Evolutionary conservation across 1,140 invertebrate genomes (phyloP), one percentile per base, ranked within the genome.

Genomic region (Ceratina calcarata): DNA sequence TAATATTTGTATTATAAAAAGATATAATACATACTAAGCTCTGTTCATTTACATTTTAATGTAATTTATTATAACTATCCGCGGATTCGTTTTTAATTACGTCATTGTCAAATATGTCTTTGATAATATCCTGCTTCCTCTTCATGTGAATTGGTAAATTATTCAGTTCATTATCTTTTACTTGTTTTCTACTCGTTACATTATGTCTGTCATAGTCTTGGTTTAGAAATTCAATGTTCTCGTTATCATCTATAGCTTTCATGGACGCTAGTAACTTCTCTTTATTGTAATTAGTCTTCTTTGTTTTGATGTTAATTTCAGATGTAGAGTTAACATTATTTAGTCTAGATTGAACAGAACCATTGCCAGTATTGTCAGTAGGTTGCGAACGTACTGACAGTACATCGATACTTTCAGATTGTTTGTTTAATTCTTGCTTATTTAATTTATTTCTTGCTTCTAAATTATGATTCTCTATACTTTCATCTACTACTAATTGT

Each of bases 171-270:
- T 92, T 92, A 75, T 92, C 91, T n/a, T 90, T 91, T n/a, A 92
- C 89, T 80, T 91, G 88, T 13, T 88, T 89, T 69, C 88, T 87
- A 32, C 70, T 88, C 20, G 53, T 70, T 1, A 71, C 68, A 58
- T 77, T 89, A 53, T 87, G 82, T 73, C 67, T 80, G 55, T 73
- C 71, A 32, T 71, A 68, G 73, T 87, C 90, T 76, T 89, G 84
- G 82, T 90, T 95, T 94, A 85, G 37, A 83, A 90, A 90, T 53
- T 94, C 94, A 53, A 94, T 89, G 77, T 93, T 93, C 65, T 94
- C 94, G 45, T 94, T 94, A 82, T 94, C 92, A 87, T 96, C 95
- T 67, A 95, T 96, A 18, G 94, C 95, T 86, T 94, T 94, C 77
- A 96, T 92, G 0, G 94, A 94, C 18, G 95, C 95, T 69, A 96